phyloP scores from a whole-genome alignment of 2,888 invertebrate genomes.

The Apocheima hispidaria region DNA sequence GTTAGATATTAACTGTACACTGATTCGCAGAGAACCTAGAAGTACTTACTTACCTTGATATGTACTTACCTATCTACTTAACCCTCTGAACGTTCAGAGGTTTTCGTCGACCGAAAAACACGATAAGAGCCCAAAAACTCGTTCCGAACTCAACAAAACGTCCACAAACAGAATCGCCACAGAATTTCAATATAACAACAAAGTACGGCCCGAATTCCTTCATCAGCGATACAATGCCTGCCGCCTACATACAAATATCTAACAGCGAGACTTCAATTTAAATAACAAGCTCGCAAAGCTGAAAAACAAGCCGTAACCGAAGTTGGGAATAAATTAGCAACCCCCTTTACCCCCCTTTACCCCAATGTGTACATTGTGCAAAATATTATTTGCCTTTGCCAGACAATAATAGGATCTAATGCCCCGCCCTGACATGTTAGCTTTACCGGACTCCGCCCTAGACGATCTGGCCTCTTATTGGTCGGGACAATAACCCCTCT shows the following conservation, averaged over 20 bases:
- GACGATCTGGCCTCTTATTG: slow-evolving; percentile 62
- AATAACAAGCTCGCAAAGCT: slow-evolving; percentile 86
- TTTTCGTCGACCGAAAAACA: slow-evolving; percentile 14
- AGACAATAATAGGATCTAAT: slow-evolving; percentile 86
- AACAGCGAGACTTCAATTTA: slow-evolving; percentile 82
- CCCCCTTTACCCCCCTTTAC: slow-evolving; percentile 71
- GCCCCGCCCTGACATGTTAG: slow-evolving; percentile 86
- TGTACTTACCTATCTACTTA: background rate
- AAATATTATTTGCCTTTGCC: slow-evolving; percentile 90
- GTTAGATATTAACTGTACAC: no score
- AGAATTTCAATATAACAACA: slow-evolving; percentile 52
- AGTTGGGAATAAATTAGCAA: slow-evolving; percentile 86
- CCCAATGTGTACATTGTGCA: slow-evolving; percentile 90
- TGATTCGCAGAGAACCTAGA: no score
- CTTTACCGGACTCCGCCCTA: slow-evolving; percentile 79
- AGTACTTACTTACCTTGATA: background rate
- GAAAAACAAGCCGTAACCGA: slow-evolving; percentile 86
- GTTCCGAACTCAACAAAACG: slow-evolving; percentile 31
- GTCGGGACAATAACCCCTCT: slow-evolving; percentile 57
- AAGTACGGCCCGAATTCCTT: slow-evolving; percentile 73
- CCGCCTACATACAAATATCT: slow-evolving; percentile 79
- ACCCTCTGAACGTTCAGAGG: background rate
- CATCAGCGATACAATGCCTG: slow-evolving; percentile 79
- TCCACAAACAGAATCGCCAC: slow-evolving; percentile 40
- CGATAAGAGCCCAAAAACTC: slow-evolving; percentile 31